Percentiles rank a stretch among this genome's conserved stretches.
Conservation (phyloP, 2,888 invertebrate species). For the Sericinus montela region DNA sequence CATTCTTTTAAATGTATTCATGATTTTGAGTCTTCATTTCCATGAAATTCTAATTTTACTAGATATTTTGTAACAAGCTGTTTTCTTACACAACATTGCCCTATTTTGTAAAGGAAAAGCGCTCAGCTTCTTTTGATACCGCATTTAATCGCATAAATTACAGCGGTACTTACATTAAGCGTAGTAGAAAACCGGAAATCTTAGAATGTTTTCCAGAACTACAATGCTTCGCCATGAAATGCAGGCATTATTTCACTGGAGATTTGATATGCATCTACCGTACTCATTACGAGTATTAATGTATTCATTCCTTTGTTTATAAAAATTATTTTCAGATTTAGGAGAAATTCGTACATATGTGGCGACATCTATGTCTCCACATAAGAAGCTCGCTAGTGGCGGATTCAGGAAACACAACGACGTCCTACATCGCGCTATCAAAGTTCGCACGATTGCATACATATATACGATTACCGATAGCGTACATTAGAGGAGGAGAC, state of each 20-base stretch:
- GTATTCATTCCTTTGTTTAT: not conserved
- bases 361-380: too few relatives aligned
- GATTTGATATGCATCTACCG: constrained; percentile 39
- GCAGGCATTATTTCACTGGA: constrained; percentile 39
- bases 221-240: constrained; percentile 35
- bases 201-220: constrained; percentile 9
- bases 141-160: constrained; percentile 18
- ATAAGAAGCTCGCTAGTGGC: too few relatives aligned
- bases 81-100: constrained; percentile 13
- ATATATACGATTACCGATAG: too few relatives aligned
- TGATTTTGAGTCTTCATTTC: too few relatives aligned
- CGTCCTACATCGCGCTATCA: too few relatives aligned
- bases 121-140: constrained; percentile 19
- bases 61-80: constrained; percentile 6
- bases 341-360: too few relatives aligned
- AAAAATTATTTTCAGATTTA: not conserved
- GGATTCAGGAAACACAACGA: too few relatives aligned
- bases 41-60: not conserved
- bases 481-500: too few relatives aligned
- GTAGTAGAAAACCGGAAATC: constrained; percentile 13
- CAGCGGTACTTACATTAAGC: constrained; percentile 14
- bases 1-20: too few relatives aligned
- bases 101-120: constrained; percentile 13
- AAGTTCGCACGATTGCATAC: too few relatives aligned
- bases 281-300: too few relatives aligned